Base-by-base conservation (phyloP, 2,113 vertebrate species). In the Oryzias celebensis region DNA sequence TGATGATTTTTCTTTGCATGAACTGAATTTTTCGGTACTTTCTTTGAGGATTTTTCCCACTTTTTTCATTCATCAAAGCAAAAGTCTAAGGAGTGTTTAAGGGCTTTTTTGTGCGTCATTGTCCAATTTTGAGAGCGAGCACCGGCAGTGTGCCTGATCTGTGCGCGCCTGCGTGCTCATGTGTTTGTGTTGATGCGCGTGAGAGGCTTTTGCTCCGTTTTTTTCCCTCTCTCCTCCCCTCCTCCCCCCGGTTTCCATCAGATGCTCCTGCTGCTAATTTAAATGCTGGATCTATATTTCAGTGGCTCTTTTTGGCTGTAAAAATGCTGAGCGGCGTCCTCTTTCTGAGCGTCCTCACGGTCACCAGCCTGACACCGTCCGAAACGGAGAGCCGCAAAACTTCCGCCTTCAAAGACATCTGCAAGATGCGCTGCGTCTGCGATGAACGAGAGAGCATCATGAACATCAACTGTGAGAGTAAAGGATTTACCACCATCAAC, bases 391-490 rank as follows among this genome's bases (percentile, higher is more conserved):
- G 94, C 93, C 94, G 95, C 83, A 98, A 96, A 94, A 95, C 94
- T 92, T 93, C 96, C 88, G 65, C 72, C 43, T 86, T 76, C 58
- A 96, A 95, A 95, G 96, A 98, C 87, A 95, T 98, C 91, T 99
- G 97, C 92, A 96, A 94, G 89, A 93, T 88, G 82, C 95, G 96
- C 75, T 99, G 97, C 81, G 86, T 89, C 82, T 98, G 97, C 4
- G 96, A 99, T 80, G 96, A 99, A 79, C 95, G 95, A 71, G 97
- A 98, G 87, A 98, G 94, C 65, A 88, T 97, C 3, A 86, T 99
- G 67, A 98, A 95, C 87, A 96, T 99, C 82, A 98, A 98, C 89
- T 99, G 97, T 45, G 96, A 99, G 85, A 98, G 94, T 91, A 98
- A 98, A 90, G 97, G 96, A 87, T 99, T 98, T 90, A 95, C 96